phyloP scores from a whole-genome alignment of 2,113 vertebrate species.

The Tachysurus fulvidraco region DNA sequence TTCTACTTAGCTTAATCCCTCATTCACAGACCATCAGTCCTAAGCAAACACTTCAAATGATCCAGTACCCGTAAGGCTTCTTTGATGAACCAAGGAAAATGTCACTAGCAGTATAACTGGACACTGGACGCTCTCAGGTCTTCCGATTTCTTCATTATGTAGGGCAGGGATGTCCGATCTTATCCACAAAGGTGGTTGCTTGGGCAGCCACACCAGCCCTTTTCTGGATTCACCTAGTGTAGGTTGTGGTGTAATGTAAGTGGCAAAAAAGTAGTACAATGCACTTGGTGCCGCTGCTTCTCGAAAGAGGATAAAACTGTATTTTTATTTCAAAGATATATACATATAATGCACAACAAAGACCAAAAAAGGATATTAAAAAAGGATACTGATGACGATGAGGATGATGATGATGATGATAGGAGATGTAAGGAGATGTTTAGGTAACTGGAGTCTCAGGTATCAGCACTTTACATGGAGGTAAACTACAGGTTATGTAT shows the following conservation, averaged over 20 bases:
- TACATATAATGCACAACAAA: neutral
- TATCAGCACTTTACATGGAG: neutral
- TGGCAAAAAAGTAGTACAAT: neutral
- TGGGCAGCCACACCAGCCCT: too few relatives aligned
- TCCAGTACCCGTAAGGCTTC: conserved; percentile 37
- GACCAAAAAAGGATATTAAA: too few relatives aligned
- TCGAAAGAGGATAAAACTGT: neutral
- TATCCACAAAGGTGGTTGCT: too few relatives aligned
- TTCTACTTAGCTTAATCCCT: conserved; percentile 48
- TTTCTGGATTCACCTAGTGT: too few relatives aligned
- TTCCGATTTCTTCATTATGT: neutral
- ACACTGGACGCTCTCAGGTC: neutral
- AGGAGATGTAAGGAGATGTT: neutral
- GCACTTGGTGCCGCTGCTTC: neutral
- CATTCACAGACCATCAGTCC: conserved; percentile 50
- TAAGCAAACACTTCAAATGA: conserved; percentile 49
- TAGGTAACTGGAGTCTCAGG: neutral
- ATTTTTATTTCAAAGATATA: neutral
- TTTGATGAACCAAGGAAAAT: conserved; percentile 26
- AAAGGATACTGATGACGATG: neutral
- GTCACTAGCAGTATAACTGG: neutral
- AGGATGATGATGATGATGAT: too few relatives aligned
- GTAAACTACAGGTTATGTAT: neutral
- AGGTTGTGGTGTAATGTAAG: neutral
- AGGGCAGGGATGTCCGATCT: too few relatives aligned